Base-by-base conservation (phyloP, 2,888 invertebrate species). In the Pachymerium ferrugineum region DNA sequence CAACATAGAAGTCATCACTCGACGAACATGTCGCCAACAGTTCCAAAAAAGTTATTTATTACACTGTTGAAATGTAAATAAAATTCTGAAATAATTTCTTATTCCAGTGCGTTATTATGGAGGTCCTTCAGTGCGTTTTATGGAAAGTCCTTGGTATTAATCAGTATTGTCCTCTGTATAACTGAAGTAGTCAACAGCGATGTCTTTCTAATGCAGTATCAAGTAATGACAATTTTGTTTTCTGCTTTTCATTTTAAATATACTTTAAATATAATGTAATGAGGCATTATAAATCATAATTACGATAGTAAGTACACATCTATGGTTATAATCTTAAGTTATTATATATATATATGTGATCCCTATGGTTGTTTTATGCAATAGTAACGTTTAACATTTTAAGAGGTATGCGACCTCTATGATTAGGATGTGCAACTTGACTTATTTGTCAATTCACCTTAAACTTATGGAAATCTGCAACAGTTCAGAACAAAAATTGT, bases 121-220 rank as follows among this genome's bases (percentile, higher is more conserved):
- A 81, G 85, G 76, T 82, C 84, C 29, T 80, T 85, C 70, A 85
- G 85, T 76, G 84, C 85, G 70, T 82, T 86, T 62, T 86, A 86
- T 78, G 86, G 86, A n/a, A 84, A 85, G 77, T 78, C 85, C n/a
- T 78, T 86, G 54, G 81, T 86, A 70, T 81, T 86, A 25, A 77
- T 85, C 31, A 85, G 85, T 82, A 79, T 85, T 76, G 84, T 85
- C 28, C 82, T 86, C 74, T 85, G 85, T 76, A 79, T 86, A 69
- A 84, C 85, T 62, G 86, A 86, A 79, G 85, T 86, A 68, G 84
- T 86, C 82, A 85, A 86, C 79, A 86, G 86, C 75, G 82, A 83
- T 14, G 84, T 86, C 54, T 83, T 83, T 42, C 81, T 86, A 12
- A 81, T 86, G 76, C 84, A 84, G 62, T 82, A 86, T 42, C 86